Evolutionary conservation across 2,888 invertebrate species (phyloP).

Genomic region (Habroteleia sp.): DNA sequence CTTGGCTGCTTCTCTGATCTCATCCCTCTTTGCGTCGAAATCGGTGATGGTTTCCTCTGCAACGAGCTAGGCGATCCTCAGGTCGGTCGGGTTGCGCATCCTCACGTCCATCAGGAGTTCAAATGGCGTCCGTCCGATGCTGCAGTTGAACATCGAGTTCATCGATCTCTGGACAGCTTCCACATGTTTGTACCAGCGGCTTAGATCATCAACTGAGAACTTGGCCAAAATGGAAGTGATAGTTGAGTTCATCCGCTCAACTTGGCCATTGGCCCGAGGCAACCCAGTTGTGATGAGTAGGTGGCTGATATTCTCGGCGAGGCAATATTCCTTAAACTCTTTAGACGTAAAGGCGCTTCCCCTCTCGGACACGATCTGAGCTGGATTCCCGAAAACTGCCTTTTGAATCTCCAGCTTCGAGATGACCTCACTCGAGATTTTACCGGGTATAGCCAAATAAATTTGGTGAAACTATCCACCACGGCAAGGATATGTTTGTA

Average conservation of each 20-base stretch:
- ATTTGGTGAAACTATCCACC: constrained; percentile 12
- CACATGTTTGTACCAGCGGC: constrained; percentile 70
- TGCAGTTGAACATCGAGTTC: constrained; percentile 64
- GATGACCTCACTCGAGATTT: constrained; percentile 53
- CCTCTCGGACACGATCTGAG: constrained; percentile 72
- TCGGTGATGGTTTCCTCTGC: neutral
- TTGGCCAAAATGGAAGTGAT: constrained; percentile 63
- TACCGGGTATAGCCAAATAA: constrained; percentile 13
- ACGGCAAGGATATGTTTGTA: constrained; percentile 10
- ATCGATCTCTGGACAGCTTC: constrained; percentile 65
- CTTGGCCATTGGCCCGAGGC: constrained; percentile 76
- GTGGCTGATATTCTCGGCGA: constrained; percentile 72
- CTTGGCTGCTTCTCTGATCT: neutral
- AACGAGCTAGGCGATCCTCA: too few relatives aligned
- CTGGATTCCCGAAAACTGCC: constrained; percentile 76
- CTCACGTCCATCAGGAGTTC: neutral
- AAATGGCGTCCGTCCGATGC: neutral
- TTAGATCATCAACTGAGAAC: constrained; percentile 69
- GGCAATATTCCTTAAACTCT: constrained; percentile 74
- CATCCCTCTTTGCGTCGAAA: neutral
- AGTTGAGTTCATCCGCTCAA: constrained; percentile 66
- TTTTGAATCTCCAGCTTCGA: constrained; percentile 70
- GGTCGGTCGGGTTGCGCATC: neutral
- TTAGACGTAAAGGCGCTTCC: constrained; percentile 20
- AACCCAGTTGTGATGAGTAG: constrained; percentile 69